phyloP scores from a whole-genome alignment of 2,888 invertebrate species.

The Acronicta leporina region DNA sequence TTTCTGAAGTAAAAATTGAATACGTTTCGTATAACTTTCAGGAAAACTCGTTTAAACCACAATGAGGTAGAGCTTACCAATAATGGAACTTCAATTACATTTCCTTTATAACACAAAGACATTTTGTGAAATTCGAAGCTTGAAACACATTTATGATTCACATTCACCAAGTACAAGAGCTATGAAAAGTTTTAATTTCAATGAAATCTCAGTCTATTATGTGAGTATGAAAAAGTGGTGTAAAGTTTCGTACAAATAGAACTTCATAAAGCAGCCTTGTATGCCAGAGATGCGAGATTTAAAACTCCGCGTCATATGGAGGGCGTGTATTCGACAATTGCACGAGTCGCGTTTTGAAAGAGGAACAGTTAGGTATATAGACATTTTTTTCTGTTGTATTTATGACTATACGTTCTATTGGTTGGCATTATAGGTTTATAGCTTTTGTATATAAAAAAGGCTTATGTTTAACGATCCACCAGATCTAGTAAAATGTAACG shows the following conservation, averaged over 20 bases:
- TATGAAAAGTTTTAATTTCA: slow-evolving; percentile 40
- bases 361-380: slow-evolving; percentile 20
- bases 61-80: slow-evolving; percentile 28
- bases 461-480: no score
- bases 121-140: slow-evolving; percentile 49
- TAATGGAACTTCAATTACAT: slow-evolving; percentile 38
- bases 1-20: slow-evolving; percentile 15
- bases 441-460: no score
- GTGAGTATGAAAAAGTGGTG: slow-evolving; percentile 32
- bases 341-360: slow-evolving; percentile 33
- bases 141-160: slow-evolving; percentile 53
- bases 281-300: slow-evolving; percentile 28
- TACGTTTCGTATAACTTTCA: slow-evolving; percentile 22
- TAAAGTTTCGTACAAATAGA: slow-evolving; percentile 35
- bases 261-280: slow-evolving; percentile 47
- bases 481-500: no score
- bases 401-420: not conserved
- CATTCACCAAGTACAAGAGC: slow-evolving; percentile 28
- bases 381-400: slow-evolving; percentile 4
- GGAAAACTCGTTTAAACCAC: slow-evolving; percentile 43
- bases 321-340: slow-evolving; percentile 34
- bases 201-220: slow-evolving; percentile 34
- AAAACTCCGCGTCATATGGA: slow-evolving; percentile 32
- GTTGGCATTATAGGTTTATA: not conserved
- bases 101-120: slow-evolving; percentile 48